Evolutionary conservation across 2,113 vertebrate species (phyloP), one percentile per base, ranked within the genome.

Genomic region (Mustelus asterias): DNA sequence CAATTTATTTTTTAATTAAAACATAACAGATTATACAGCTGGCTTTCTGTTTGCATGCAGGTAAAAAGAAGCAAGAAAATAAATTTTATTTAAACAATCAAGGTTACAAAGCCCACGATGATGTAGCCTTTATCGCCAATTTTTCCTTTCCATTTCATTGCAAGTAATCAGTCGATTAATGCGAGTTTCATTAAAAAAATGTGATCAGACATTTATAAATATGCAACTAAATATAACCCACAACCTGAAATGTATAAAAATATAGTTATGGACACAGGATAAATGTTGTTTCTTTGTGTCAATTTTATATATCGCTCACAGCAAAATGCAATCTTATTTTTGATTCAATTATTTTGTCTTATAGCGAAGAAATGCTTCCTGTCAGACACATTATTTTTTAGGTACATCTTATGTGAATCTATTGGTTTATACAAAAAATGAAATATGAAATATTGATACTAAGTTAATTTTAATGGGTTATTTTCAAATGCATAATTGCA

Each of bases 81-180:
- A 54, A 11, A 95, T 95, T 95, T 76, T 90, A 90, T 60, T 95
- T 41, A 67, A 94, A 69, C 37, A 48, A 95, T 44, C 94, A 72
- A 72, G 94, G 44, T 76, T 33, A 33, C 10, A 95, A 37, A 94
- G n/a, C 63, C 8, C n/a, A 18, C n/a, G 54, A 90, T 90, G 88
- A 60, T 90, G 88, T 58, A 90, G 14, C 1, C 44, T 33, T 29
- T 22, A 94, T 94, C 67, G 44, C n/a, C 37, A 20, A 37, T 93
- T 37, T 95, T 72, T 95, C 14, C 26, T 72, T 72, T 95, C n/a
- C 69, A 54, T 76, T 72, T 14, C 11, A 26, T 72, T 95, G 41
- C 54, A 54, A 95, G 44, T 76, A 95, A 72, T 48, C 67, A 76
- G 13, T 20, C 70, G 65, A 72, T 29, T 70, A 70, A 94, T 41